Evolutionary conservation across 1,140 invertebrate species (phyloP), one percentile per base, ranked within the genome.

Genomic region (Chironomus tepperi): DNA sequence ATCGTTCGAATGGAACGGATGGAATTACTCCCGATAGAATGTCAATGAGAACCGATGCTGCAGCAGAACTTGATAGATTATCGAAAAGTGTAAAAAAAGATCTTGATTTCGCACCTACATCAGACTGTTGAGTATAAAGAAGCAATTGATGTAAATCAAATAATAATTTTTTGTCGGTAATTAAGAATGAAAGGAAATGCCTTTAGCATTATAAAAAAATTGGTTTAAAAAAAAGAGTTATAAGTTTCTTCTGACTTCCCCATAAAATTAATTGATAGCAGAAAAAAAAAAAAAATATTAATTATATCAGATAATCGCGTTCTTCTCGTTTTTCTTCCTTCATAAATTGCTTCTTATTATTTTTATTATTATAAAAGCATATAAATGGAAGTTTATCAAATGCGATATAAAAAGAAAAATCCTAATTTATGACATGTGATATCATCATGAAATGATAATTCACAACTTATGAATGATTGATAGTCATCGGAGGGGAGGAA

Each of bases 21-120:
- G 77, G 77, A 73, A 76, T 79, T 76, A 84, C 80, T 76, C 80
- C 82, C 76, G 89, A 90, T 67, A 91, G 90, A 77, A 82, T 87
- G 77, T 86, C 90, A 3, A 91, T 95, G 83, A 87, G 93, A 74
- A 92, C 91, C 10, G 94, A 96, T 82, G 94, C 94, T 21, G 93
- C 92, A 21, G 94, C 94, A n/a, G 94, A 97, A 84, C 85, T 97
- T 18, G 95, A 97, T 82, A 88, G 93, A 75, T 88, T 97, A 78
- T 91, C 93, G 74, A 85, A 89, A 79, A 88, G 80, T 75, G 81
- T 81, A 0, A 82, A 82, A 74, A 82, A 82, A 75, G 81, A 82
- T 77, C 80, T 82, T 9, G 81, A 82, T 78, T 75, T 81, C 74
- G n/a, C 16, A 19, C 79, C 81, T 76, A 80, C 81, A 78, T 81